A percentile compares a stretch with the other conserved stretches of the same genome.
Conservation (phyloP, 2,797 vertebrate genomes). For the Falco cherrug region DNA sequence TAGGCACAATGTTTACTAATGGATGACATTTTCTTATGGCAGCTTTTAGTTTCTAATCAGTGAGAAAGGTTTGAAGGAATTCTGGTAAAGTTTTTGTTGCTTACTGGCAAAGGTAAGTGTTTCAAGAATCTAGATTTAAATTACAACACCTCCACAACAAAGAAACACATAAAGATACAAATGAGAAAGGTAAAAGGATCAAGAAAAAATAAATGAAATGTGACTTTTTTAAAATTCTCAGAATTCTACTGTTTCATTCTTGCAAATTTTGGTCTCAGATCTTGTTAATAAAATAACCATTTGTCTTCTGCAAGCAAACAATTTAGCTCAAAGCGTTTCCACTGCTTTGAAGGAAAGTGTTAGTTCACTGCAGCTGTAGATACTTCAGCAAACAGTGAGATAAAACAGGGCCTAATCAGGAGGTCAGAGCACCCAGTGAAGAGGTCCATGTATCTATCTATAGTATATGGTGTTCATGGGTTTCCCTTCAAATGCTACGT, state of each 20-base stretch:
- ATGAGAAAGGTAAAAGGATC: not conserved
- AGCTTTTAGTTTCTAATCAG: not conserved
- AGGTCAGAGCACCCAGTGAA: not conserved
- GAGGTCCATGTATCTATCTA: no score
- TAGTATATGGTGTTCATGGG: not conserved
- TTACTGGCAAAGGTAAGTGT: not conserved
- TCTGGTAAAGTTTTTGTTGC: not conserved
- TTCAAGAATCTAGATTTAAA: not conserved
- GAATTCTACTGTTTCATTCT: not conserved
- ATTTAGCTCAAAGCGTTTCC: not conserved
- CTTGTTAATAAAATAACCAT: not conserved
- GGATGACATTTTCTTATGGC: not conserved
- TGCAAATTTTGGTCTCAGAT: not conserved
- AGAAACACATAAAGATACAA: not conserved
- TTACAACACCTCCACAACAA: not conserved
- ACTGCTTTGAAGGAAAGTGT: conserved; percentile 3
- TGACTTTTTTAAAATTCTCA: not conserved
- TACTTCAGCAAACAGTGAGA: not conserved
- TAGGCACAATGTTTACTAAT: not conserved
- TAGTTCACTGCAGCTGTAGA: not conserved
- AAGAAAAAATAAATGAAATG: not conserved
- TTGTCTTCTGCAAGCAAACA: conserved; percentile 38
- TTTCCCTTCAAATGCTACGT: not conserved
- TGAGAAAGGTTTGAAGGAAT: not conserved
- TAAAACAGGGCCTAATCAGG: not conserved